Percentiles rank a stretch among this genome's conserved stretches.
Evolutionary conservation across 2,797 vertebrate species (phyloP).

Genomic region (Rhadinocentrus ornatus): DNA sequence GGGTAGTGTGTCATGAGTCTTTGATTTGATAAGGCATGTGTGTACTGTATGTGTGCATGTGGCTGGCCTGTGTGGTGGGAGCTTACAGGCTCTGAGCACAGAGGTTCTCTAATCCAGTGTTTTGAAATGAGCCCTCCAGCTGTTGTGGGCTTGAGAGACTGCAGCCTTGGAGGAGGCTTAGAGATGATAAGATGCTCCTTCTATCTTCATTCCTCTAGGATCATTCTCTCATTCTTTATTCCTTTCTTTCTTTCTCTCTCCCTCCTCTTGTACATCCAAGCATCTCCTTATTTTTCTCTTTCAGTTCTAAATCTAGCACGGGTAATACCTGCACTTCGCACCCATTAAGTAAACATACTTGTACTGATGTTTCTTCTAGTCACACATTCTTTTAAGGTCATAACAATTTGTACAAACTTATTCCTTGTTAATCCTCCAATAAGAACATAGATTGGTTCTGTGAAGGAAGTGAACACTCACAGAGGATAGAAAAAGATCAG

Average conservation of each 20-base stretch:
- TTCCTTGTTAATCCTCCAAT: conserved; percentile 50
- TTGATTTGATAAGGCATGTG: conserved; percentile 11
- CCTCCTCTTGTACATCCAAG: conserved; percentile 9
- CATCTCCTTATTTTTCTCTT: conserved; percentile 2
- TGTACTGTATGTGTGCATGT: conserved; percentile 9
- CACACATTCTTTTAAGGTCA: conserved; percentile 3
- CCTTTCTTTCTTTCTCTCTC: conserved; percentile 5
- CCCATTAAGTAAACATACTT: conserved; percentile 14
- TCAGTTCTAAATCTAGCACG: conserved; percentile 23
- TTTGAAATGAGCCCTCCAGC: conserved; percentile 78
- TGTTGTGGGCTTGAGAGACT: conserved; percentile 72
- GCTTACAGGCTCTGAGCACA: conserved; percentile 65
- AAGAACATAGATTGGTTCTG: conserved; percentile 51
- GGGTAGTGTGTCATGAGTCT: conserved; percentile 31
- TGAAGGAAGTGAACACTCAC: conserved; percentile 55
- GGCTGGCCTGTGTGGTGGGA: conserved; percentile 21
- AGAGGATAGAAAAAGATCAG: conserved; percentile 52
- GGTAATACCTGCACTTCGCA: conserved; percentile 5
- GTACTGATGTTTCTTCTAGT: conserved; percentile 14
- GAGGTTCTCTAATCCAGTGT: conserved; percentile 76
- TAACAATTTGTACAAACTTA: conserved; percentile 34
- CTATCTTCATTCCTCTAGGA: conserved; percentile 53
- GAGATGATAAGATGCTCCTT: conserved; percentile 67
- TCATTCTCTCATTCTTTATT: conserved; percentile 17
- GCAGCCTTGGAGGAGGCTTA: conserved; percentile 66